Conservation (phyloP, 2,797 vertebrate species). For the Melanotaenia maccullochi region DNA sequence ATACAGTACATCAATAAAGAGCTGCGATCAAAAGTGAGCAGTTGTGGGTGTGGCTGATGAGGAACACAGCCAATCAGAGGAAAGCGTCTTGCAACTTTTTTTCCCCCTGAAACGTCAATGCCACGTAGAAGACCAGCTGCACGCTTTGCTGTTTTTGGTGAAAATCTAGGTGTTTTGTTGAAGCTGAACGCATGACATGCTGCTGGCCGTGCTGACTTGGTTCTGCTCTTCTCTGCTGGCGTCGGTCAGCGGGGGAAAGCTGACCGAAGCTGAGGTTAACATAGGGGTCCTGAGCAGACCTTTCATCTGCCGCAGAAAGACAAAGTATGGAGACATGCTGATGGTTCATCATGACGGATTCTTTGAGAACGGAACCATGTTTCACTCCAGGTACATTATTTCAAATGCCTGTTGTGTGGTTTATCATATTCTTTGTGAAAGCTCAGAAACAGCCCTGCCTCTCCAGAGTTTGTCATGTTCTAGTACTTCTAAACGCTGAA, state of each 20-base stretch:
- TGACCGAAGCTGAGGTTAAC: conserved; percentile 90
- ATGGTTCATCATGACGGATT: conserved; percentile 92
- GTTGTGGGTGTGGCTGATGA: conserved; percentile 44
- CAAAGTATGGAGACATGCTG: conserved; percentile 93
- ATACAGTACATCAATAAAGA: conserved; percentile 53
- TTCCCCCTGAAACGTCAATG: conserved; percentile 51
- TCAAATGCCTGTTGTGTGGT: too few relatives aligned
- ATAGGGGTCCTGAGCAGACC: conserved; percentile 91
- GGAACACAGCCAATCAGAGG: conserved; percentile 62
- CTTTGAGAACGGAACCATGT: conserved; percentile 91
- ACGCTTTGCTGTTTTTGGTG: neutral
- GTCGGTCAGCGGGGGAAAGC: conserved; percentile 81
- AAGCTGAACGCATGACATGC: conserved; percentile 65
- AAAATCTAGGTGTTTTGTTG: neutral
- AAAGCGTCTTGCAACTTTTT: conserved; percentile 43
- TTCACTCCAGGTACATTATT: conserved; percentile 88
- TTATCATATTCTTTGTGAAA: neutral
- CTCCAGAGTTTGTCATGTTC: neutral
- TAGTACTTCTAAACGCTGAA: neutral
- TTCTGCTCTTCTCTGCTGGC: conserved; percentile 73
- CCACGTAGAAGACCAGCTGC: conserved; percentile 67
- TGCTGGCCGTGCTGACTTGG: conserved; percentile 72
- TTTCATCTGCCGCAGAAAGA: conserved; percentile 91
- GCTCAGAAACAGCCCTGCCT: neutral
- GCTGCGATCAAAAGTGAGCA: neutral